Base-by-base conservation (phyloP, 1,140 invertebrate genomes). In the Zophobas morio region DNA sequence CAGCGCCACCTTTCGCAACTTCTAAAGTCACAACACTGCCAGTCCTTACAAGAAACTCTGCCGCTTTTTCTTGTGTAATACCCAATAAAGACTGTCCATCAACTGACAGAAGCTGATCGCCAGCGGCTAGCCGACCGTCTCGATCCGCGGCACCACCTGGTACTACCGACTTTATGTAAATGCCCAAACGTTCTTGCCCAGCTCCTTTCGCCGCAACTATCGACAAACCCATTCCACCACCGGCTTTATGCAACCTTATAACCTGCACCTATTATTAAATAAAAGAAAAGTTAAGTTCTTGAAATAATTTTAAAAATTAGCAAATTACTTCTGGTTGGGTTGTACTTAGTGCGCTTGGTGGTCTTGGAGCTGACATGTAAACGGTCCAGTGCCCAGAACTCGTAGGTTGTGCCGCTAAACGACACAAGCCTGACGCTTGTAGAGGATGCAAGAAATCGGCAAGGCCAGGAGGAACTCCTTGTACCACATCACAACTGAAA, bases 161-260 rank as follows among this genome's bases (percentile, higher is more conserved):
- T 36, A 99, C 97, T 33, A 99, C 97, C 74, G 96, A 98, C 88
- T 99, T 99, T 74, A 99, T 98, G 86, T 99, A 99, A 85, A 99
- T 99, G 42, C 98, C 98, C 53, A 98, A 88, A 82, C 95, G 93
- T 82, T 94, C 93, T 84, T 97, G 96, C n/a, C 94, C 94, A 51
- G 94, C 93, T 39, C 97, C 96, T 90, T 96, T 96, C 4, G 96
- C 96, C 32, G 96, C 96, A 33, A 98, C 96, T 81, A 98, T 98
- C 80, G 95, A 97, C 63, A 98, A 89, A 6, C 96, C 96, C 94
- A 98, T 97, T 73, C 96, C 95, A 82, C 94, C 96, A 70, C 94
- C 93, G 76, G 95, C 95, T 88, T 98, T 98, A 82, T 96, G 94
- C 35, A 98, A 89, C 83, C 96, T 92, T 71, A 98, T 96, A n/a